Conservation (phyloP, 2,797 vertebrate genomes). For the Anguilla obscura region DNA sequence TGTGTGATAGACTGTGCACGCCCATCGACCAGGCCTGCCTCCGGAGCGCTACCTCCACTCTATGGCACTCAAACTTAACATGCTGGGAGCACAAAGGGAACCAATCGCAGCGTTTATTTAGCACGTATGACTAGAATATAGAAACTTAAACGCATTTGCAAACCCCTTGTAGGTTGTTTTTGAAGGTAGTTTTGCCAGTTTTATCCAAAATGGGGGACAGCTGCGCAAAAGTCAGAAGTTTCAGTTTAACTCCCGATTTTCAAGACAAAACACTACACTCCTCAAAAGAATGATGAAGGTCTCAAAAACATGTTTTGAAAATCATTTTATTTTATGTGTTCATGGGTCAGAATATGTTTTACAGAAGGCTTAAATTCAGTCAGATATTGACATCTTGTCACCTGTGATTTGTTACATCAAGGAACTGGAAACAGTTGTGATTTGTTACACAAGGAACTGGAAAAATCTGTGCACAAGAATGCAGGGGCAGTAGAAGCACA, state of each 20-base stretch:
- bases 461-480: neutral
- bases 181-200: neutral
- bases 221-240: neutral
- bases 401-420: too few species aligned
- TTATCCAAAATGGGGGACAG: neutral
- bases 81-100: conserved; percentile 1
- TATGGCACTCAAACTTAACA: neutral
- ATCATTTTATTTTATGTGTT: neutral
- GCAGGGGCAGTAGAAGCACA: too few species aligned
- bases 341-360: neutral
- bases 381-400: neutral
- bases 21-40: conserved; percentile 65
- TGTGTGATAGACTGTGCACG: conserved; percentile 75
- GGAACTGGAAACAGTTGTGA: too few species aligned
- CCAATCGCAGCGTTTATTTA: conserved; percentile 6
- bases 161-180: neutral
- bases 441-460: too few species aligned
- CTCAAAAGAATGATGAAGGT: neutral
- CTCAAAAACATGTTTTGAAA: neutral
- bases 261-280: neutral
- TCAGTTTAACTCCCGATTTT: neutral
- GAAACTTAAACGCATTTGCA: neutral
- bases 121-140: conserved; percentile 10
- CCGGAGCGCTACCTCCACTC: neutral
- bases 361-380: neutral